phyloP scores from a whole-genome alignment of 2,888 invertebrate genomes.

The Acanthopleura granulata region DNA sequence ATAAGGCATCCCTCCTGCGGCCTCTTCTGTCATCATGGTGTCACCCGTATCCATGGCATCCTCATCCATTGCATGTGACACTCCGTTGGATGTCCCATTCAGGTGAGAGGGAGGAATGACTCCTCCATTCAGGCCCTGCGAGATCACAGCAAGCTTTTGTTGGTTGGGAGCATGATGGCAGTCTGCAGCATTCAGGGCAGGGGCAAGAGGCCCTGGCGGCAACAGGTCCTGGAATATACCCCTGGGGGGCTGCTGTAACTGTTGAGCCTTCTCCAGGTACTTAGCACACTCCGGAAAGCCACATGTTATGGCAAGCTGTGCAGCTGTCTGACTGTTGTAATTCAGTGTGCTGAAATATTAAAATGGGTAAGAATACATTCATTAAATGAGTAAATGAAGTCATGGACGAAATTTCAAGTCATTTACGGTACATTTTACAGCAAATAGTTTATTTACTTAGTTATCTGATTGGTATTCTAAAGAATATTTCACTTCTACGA shows the following conservation, averaged over 20 bases:
- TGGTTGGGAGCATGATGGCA: neutral
- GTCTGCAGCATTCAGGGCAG: conserved; percentile 7
- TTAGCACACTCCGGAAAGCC: conserved; percentile 50
- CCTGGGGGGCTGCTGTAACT: conserved; percentile 33
- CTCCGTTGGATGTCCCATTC: neutral
- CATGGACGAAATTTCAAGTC: no score
- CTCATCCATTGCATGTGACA: conserved; percentile 17
- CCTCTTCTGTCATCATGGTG: conserved; percentile 23
- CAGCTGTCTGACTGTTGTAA: conserved; percentile 49
- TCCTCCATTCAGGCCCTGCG: conserved; percentile 35
- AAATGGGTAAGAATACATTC: neutral
- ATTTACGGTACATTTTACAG: no score
- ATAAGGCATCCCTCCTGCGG: conserved; percentile 26
- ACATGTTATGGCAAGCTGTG: conserved; percentile 49
- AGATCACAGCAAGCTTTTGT: conserved; percentile 18
- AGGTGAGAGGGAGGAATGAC: conserved; percentile 21
- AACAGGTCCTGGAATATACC: conserved; percentile 26
- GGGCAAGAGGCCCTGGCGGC: conserved; percentile 24
- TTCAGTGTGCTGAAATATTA: conserved; percentile 48
- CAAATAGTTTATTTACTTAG: no score
- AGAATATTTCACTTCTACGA: no score
- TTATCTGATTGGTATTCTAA: no score
- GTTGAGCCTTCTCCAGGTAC: conserved; percentile 46
- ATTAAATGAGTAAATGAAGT: no score
- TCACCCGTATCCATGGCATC: conserved; percentile 33